These are phyloP conservation scores for Metallyticus violacea DNA, from an alignment of 2,888 invertebrate species.

Conservation along the genomic window DNA sequence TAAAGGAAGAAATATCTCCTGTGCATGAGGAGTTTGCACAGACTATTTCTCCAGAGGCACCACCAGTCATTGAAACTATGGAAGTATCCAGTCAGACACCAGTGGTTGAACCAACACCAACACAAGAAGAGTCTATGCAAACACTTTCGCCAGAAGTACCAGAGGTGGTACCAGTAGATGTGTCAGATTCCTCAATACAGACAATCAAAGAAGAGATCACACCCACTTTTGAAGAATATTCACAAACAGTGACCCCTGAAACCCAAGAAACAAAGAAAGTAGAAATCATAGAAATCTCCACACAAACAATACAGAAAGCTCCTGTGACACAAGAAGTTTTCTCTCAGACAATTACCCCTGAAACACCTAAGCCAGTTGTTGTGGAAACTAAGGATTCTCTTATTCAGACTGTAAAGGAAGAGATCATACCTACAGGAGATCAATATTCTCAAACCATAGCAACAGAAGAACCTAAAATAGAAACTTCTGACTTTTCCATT, in stretches of 20 bases:
- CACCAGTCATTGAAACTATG: slow-evolving; percentile 33
- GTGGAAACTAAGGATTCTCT: neutral
- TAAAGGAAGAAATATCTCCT: slow-evolving; percentile 42
- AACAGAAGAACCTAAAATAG: slow-evolving; percentile 21
- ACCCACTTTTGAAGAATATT: slow-evolving; percentile 41
- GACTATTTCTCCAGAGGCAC: slow-evolving; percentile 47
- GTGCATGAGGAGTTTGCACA: slow-evolving; percentile 44
- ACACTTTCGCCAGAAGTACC: slow-evolving; percentile 49
- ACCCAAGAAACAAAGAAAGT: neutral
- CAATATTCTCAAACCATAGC: slow-evolving; percentile 9
- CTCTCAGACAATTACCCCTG: neutral
- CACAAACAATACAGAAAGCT: neutral
- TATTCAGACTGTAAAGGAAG: slow-evolving; percentile 14
- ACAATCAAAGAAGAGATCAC: slow-evolving; percentile 43
- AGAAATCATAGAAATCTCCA: neutral
- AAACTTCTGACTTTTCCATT: neutral
- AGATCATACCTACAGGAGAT: slow-evolving; percentile 1
- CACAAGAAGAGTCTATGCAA: slow-evolving; percentile 46
- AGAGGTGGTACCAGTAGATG: neutral
- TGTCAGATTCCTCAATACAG: slow-evolving; percentile 35
- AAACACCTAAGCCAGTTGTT: neutral
- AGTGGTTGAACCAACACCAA: slow-evolving; percentile 42
- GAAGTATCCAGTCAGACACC: slow-evolving; percentile 50
- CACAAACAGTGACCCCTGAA: slow-evolving; percentile 38
- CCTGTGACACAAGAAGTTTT: neutral